Evolutionary conservation across 2,797 vertebrate species (phyloP), one percentile per base, ranked within the genome.

Genomic region (Malacoraja senta): DNA sequence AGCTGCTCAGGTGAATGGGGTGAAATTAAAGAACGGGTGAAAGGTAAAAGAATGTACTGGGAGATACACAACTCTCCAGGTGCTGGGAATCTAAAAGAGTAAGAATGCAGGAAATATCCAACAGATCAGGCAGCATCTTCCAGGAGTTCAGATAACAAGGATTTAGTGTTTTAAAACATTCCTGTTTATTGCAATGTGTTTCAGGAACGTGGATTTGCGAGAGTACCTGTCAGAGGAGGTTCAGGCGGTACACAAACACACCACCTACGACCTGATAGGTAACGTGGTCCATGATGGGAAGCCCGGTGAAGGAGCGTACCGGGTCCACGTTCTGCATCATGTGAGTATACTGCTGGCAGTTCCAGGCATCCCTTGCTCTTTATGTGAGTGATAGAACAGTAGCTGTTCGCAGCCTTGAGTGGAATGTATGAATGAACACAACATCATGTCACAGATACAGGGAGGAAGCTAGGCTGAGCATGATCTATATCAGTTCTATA

Each of bases 231-330:
- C 98, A 0, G 98, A 99, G 94, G 99, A 99, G 94, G 97, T 97
- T 44, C 98, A 99, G 94, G 96, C 94, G 0, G 96, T 97, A 0
- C 98, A 99, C 95, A 96, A 97, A 94, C 95, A 97, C 95, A 99
- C 98, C 2, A 99, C 98, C 3, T 99, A 99, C 0, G 98, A 99
- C 95, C 98, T 99, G 3, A 96, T 99, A 0, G 98, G 98, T 93
- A 99, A 99, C 93, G 96, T 99, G 0, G 99, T 99, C 93, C 99
- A 99, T 21, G 99, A 99, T 0, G 99, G 99, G 94, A 99, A 99
- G 88, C 99, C 99, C 0, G 95, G 97, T 0, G 99, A 99, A 94
- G 99, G 99, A 93, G 97, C 98, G 0, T 99, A 99, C 96, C 97
- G 99, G 94, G 99, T 99, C 94, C 98, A 99, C 0, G 98, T 99